These are phyloP conservation scores for Acrocera orbiculus DNA, from an alignment of 2,888 invertebrate genomes.

Conservation along the genomic window DNA sequence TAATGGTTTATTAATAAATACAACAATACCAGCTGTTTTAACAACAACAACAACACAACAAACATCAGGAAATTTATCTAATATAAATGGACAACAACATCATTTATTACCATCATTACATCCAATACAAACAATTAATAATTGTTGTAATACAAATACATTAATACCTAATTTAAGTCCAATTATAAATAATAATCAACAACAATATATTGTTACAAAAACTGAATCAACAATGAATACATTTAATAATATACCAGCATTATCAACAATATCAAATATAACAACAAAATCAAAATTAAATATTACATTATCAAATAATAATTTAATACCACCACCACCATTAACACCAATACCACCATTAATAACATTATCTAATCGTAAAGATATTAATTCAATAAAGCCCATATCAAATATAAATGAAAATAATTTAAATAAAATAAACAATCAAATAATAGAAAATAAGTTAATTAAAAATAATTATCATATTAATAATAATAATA, in stretches of 20 bases:
- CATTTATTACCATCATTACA: constrained; percentile 25
- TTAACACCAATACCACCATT: not conserved
- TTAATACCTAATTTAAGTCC: constrained; percentile 11
- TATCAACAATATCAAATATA: constrained; percentile 5
- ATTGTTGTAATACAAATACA: not conserved
- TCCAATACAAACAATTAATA: constrained; percentile 19
- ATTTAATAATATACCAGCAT: no score
- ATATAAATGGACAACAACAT: constrained; percentile 4
- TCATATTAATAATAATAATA: no score
- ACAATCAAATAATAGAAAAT: no score
- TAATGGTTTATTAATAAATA: constrained; percentile 25
- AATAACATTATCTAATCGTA: not conserved
- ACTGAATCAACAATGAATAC: not conserved
- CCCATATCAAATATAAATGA: no score
- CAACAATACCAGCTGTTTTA: constrained; percentile 27
- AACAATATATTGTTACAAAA: not conserved
- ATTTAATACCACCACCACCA: not conserved
- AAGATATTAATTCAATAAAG: no score
- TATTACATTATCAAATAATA: no score
- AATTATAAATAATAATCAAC: constrained; percentile 9
- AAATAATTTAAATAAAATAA: no score
- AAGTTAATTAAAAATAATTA: no score
- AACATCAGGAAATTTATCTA: constrained; percentile 5
- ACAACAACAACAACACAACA: constrained; percentile 18
- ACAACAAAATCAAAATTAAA: constrained; percentile 4